These are phyloP conservation scores for Elysia crispata DNA, from an alignment of 2,888 invertebrate genomes.

Conservation along the genomic window DNA sequence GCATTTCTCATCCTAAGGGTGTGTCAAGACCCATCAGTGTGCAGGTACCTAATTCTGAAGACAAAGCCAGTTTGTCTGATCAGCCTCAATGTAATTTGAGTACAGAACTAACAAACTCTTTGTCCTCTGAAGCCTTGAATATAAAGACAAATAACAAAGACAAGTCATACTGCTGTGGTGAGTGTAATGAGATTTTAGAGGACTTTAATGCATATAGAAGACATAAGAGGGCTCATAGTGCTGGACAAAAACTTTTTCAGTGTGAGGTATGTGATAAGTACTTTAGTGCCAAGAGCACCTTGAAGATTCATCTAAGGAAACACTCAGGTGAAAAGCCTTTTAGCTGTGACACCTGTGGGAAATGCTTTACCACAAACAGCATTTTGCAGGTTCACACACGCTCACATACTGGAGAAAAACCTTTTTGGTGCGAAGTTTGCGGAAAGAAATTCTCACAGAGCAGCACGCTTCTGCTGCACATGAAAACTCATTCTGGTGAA, in stretches of 20 bases:
- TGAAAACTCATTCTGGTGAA: background rate
- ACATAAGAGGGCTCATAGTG: too few relatives aligned
- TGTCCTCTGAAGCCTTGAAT: too few relatives aligned
- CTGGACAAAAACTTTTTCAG: constrained; percentile 6
- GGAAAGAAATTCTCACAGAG: background rate
- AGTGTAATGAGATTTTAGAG: too few relatives aligned
- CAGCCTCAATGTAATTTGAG: too few relatives aligned
- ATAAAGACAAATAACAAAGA: too few relatives aligned
- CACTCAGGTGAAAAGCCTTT: constrained; percentile 14
- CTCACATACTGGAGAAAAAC: constrained; percentile 23
- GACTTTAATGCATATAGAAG: too few relatives aligned
- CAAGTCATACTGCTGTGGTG: too few relatives aligned
- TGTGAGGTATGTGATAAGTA: constrained; percentile 10
- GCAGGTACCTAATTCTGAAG: too few relatives aligned
- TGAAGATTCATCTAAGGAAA: constrained; percentile 3
- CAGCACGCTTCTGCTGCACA: background rate
- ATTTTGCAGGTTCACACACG: background rate
- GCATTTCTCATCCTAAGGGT: too few relatives aligned
- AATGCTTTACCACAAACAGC: background rate
- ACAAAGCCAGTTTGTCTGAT: too few relatives aligned
- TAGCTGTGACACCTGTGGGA: constrained; percentile 16
- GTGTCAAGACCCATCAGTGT: too few relatives aligned
- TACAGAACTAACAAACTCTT: too few relatives aligned
- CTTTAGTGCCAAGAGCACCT: background rate
- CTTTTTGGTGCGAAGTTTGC: background rate